A percentile compares a stretch with the other conserved stretches of the same genome.
Conservation (phyloP, 2,888 invertebrate genomes). For the Tuta absoluta region DNA sequence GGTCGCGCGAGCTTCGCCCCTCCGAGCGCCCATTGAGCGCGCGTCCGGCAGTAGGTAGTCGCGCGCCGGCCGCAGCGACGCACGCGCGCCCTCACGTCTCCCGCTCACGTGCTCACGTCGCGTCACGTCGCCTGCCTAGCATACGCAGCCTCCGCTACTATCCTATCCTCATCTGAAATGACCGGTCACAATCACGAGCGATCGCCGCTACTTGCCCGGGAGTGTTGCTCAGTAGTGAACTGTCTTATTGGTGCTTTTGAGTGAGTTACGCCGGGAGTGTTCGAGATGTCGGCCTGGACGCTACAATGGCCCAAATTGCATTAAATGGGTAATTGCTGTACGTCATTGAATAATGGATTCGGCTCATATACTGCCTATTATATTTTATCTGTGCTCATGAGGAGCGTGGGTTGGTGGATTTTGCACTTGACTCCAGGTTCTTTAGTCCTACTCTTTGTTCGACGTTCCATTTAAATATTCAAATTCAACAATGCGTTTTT, state of each 20-base stretch:
- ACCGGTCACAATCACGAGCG: slow-evolving; percentile 62
- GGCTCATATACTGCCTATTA: slow-evolving; percentile 66
- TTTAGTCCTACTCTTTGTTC: slow-evolving; percentile 59
- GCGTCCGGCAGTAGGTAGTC: slow-evolving; percentile 60
- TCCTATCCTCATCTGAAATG: slow-evolving; percentile 60
- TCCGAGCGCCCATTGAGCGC: slow-evolving; percentile 71
- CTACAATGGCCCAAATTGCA: slow-evolving; percentile 78
- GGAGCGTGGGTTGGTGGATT: slow-evolving; percentile 67
- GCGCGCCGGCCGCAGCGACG: slow-evolving; percentile 75
- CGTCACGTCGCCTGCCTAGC: no score
- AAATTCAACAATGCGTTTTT: slow-evolving; percentile 65
- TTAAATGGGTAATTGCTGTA: slow-evolving; percentile 80
- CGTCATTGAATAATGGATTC: slow-evolving; percentile 81
- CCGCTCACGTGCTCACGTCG: slow-evolving; percentile 31
- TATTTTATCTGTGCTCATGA: slow-evolving; percentile 60
- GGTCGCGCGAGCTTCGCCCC: slow-evolving; percentile 75
- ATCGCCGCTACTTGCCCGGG: slow-evolving; percentile 60
- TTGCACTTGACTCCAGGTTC: slow-evolving; percentile 67
- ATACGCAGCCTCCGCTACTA: slow-evolving; percentile 35
- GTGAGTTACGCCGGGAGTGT: slow-evolving; percentile 76
- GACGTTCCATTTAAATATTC: slow-evolving; percentile 65
- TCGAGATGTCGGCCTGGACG: slow-evolving; percentile 67
- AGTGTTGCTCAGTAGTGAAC: slow-evolving; percentile 71
- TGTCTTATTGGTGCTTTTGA: slow-evolving; percentile 73
- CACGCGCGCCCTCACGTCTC: slow-evolving; percentile 71